phyloP scores from a whole-genome alignment of 1,140 invertebrate genomes.

The Campoletis sonorensis region DNA sequence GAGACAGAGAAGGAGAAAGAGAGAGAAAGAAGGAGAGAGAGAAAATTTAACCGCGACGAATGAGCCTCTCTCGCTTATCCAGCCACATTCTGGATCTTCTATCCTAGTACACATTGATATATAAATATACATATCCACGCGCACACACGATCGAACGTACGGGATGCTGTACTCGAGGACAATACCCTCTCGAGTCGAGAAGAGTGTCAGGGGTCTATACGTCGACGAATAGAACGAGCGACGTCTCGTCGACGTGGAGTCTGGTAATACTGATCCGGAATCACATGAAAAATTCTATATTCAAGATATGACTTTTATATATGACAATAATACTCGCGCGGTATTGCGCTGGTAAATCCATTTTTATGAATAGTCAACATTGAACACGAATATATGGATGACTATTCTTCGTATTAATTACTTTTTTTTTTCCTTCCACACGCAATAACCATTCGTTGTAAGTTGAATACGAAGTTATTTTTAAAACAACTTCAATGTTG shows the following conservation, averaged over 20 bases:
- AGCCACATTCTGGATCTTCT: constrained; percentile 58
- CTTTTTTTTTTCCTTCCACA: too few relatives aligned
- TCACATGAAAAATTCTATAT: too few relatives aligned
- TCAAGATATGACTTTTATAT: neutral
- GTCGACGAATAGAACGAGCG: constrained; percentile 30
- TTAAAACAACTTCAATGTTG: too few relatives aligned
- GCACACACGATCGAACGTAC: constrained; percentile 26
- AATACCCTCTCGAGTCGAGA: constrained; percentile 57
- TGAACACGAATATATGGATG: too few relatives aligned
- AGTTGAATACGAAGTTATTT: too few relatives aligned
- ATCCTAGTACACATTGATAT: constrained; percentile 10
- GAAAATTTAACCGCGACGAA: constrained; percentile 4
- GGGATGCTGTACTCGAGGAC: constrained; percentile 59
- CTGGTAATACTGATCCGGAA: too few relatives aligned
- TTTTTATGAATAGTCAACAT: too few relatives aligned
- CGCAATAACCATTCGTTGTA: too few relatives aligned
- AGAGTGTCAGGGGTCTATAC: constrained; percentile 26
- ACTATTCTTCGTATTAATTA: too few relatives aligned
- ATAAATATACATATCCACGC: neutral
- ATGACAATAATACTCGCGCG: neutral
- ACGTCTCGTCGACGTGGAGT: constrained; percentile 29
- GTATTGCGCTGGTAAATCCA: too few relatives aligned
- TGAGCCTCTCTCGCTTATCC: constrained; percentile 53
- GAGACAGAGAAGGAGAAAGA: neutral
- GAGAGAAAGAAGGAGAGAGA: constrained; percentile 1